Evolutionary conservation across 2,797 vertebrate species (phyloP).

Genomic region (Manis crassicaudata): DNA sequence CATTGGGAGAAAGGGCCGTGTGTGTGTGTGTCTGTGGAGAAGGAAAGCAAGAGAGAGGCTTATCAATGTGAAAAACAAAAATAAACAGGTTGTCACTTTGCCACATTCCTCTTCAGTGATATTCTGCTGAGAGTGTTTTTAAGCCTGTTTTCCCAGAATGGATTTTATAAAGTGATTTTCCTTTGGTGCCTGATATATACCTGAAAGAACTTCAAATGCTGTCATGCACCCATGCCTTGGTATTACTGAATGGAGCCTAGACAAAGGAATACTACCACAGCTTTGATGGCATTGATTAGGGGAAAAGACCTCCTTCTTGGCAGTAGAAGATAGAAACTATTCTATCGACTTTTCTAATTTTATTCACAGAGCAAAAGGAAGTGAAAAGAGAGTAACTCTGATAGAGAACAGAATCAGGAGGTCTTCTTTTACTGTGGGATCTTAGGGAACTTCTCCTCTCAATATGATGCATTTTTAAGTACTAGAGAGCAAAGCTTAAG

Average conservation of each 20-base stretch:
- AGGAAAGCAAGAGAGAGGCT: neutral
- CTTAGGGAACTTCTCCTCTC: constrained; percentile 32
- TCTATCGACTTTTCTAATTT: constrained; percentile 30
- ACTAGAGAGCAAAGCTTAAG: constrained; percentile 9
- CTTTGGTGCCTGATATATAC: neutral
- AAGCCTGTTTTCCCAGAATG: constrained; percentile 19
- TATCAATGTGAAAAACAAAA: constrained; percentile 11
- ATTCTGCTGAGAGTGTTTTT: neutral
- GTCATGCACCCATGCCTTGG: neutral
- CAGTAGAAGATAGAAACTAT: neutral
- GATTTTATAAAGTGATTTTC: constrained; percentile 29
- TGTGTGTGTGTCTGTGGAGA: neutral
- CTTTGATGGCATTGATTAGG: constrained; percentile 11
- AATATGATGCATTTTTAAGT: constrained; percentile 12
- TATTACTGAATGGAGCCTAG: neutral
- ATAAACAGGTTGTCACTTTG: neutral
- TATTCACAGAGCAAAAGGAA: constrained; percentile 14
- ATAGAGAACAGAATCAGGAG: neutral
- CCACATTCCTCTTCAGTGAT: neutral
- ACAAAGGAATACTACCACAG: neutral
- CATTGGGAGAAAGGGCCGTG: neutral
- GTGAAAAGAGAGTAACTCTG: neutral
- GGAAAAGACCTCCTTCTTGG: constrained; percentile 1
- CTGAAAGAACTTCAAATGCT: neutral
- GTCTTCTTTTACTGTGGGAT: neutral